Base-by-base conservation (phyloP, 2,113 vertebrate genomes). In the Brienomyrus longianalis region DNA sequence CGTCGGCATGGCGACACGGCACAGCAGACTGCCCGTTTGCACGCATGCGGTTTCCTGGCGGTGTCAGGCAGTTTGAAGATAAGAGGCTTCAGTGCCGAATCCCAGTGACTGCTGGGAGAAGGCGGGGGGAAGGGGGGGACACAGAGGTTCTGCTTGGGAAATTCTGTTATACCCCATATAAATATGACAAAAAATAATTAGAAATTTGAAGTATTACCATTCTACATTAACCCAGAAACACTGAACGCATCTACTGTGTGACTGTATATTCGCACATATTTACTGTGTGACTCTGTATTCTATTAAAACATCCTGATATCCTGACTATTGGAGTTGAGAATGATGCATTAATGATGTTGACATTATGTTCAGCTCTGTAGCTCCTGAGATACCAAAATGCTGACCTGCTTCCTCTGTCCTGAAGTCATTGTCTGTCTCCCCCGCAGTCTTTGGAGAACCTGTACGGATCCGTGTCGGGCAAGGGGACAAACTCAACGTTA, bases 371-470 rank as follows among this genome's bases (percentile, higher is more conserved):
- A n/a, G 43, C 80, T 83, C 43, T 50, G 83, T n/a, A 85, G 9
- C 83, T n/a, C 35, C 83, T n/a, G 70, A 35, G 15, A 77, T 70
- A 5, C n/a, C 0, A 8, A 27, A 17, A 83, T 56, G 9, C 5
- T 47, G 48, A n/a, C 31, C 47, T n/a, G 48, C 15, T 52, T 39
- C 48, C 45, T 62, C 83, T 31, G 9, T 6, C 21, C 56, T 86
- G 45, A 85, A 43, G 47, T 11, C 35, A 43, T 48, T 47, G 83
- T 83, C 7, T 62, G 56, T 88, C 43, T 23, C 87, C 88, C 39
- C 86, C 92, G 74, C 89, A 99, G 98, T 95, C 96, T 0, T 96
- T 98, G 97, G 98, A 99, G 93, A 98, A 95, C 93, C 95, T 99
- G 91, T 98, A 96, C 0, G 92, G 95, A 0, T 93, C 94, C 17